Percentiles rank a stretch among this genome's conserved stretches.
Conservation (phyloP, 2,113 vertebrate genomes). For the Plectropomus leopardus region DNA sequence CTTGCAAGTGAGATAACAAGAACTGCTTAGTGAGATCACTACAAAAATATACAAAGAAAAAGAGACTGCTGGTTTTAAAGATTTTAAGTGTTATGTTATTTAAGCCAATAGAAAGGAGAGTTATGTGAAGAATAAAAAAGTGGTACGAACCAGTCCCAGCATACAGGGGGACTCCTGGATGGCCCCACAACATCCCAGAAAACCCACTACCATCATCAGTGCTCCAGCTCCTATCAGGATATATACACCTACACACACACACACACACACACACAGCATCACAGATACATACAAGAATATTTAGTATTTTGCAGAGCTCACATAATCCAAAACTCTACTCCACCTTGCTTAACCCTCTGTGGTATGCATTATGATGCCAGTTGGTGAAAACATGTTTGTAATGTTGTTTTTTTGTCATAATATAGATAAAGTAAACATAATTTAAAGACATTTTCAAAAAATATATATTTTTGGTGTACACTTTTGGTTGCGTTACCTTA, state of each 20-base stretch:
- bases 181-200: conserved; percentile 96
- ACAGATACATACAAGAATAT: conserved; percentile 20
- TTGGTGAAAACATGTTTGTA: too few relatives aligned
- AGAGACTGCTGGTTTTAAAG: not conserved
- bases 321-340: not conserved
- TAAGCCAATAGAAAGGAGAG: not conserved
- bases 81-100: not conserved
- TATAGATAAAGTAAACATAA: too few relatives aligned
- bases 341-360: too few relatives aligned
- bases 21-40: not conserved
- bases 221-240: conserved; percentile 95
- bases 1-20: conserved; percentile 1
- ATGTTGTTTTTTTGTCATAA: too few relatives aligned
- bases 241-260: conserved; percentile 88
- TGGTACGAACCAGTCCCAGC: conserved; percentile 93
- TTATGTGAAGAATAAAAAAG: not conserved
- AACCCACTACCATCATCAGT: conserved; percentile 98
- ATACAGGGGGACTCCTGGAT: conserved; percentile 97
- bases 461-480: too few relatives aligned
- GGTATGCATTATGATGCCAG: too few relatives aligned
- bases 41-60: not conserved
- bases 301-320: not conserved
- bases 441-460: too few relatives aligned
- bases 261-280: not conserved
- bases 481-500: too few relatives aligned